Evolutionary conservation across 2,797 vertebrate genomes (phyloP).

Genomic region (Rhabdophis nuchalis): DNA sequence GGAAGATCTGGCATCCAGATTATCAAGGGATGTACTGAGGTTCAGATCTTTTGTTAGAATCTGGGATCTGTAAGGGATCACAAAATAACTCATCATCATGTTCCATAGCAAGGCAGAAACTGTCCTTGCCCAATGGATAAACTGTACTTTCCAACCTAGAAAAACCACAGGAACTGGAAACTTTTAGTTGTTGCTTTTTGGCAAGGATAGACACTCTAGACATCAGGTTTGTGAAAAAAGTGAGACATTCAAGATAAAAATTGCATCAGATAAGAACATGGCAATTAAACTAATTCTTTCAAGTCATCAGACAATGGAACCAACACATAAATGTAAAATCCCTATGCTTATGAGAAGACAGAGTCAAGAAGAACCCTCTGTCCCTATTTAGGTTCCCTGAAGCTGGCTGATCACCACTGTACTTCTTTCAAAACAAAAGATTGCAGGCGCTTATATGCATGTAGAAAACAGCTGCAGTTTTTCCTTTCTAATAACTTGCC

Average conservation of each 20-base stretch:
- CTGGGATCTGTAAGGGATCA: not conserved
- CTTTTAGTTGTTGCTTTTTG: not conserved
- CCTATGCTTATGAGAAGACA: not conserved
- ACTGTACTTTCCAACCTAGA: not conserved
- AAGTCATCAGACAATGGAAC: not conserved
- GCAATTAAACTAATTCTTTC: not conserved
- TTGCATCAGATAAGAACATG: not conserved
- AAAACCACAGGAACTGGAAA: not conserved
- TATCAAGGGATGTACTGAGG: not conserved
- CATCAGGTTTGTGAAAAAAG: not conserved
- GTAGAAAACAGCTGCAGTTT: not conserved
- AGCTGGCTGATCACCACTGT: not conserved
- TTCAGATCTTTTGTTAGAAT: not conserved
- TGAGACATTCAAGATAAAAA: not conserved
- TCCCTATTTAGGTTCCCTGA: not conserved
- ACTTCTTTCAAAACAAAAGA: not conserved
- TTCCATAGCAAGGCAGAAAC: not conserved
- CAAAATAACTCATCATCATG: not conserved
- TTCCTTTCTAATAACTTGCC: slow-evolving; percentile 65
- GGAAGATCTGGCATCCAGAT: not conserved
- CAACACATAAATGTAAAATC: not conserved
- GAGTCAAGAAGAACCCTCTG: not conserved
- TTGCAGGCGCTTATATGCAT: not conserved
- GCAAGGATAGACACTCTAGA: not conserved
- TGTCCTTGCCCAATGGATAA: not conserved